Percentiles rank a stretch among this genome's conserved stretches.
Conservation (phyloP, 2,113 vertebrate genomes). For the Casuarius casuarius region DNA sequence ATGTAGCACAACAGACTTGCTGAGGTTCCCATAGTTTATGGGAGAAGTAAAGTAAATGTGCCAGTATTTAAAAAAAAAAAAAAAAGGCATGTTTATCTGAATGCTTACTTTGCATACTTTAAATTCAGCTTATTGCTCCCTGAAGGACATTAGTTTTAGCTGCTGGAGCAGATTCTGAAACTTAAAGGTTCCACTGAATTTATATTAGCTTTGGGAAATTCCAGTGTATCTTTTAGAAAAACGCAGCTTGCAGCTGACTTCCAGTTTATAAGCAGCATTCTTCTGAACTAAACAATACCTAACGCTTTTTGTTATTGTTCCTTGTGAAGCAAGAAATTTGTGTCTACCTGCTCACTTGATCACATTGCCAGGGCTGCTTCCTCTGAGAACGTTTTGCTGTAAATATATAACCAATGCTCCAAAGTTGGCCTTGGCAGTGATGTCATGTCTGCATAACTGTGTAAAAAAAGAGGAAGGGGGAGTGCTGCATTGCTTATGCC, state of each 20-base stretch:
- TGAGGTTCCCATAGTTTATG: not conserved
- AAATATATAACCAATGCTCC: not conserved
- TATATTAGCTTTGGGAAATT: not conserved
- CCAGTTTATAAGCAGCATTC: not conserved
- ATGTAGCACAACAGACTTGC: fast-evolving
- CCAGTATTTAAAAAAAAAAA: not conserved
- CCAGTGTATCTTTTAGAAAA: not conserved
- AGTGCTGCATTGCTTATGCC: not conserved
- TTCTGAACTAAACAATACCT: not conserved
- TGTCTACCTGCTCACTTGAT: not conserved
- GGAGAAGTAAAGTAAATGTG: not conserved
- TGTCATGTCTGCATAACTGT: fast-evolving
- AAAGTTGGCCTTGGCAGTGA: not conserved
- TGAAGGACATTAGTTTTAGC: fast-evolving
- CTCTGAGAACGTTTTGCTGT: not conserved
- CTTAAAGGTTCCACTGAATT: not conserved
- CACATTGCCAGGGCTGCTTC: not conserved
- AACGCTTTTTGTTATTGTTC: not conserved
- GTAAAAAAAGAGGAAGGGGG: not conserved
- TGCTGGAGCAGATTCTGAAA: not conserved
- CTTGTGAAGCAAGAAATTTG: not conserved
- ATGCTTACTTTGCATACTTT: not conserved
- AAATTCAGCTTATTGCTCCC: not conserved
- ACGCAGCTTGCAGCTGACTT: not conserved
- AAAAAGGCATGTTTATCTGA: fast-evolving